Conservation (phyloP, 2,797 vertebrate genomes). For the Dromococcyx pavoninus region DNA sequence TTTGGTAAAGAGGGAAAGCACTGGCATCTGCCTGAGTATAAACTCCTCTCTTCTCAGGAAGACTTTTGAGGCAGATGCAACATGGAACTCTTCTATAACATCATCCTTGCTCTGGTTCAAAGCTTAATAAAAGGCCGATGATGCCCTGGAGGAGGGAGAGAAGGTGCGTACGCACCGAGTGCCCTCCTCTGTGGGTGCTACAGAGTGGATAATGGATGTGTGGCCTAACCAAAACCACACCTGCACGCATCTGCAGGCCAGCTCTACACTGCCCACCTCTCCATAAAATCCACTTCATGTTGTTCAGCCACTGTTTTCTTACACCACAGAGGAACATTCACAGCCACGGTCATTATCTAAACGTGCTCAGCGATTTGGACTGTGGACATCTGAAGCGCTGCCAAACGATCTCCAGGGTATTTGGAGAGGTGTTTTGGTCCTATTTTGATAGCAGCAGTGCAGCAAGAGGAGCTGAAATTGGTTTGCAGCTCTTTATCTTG, state of each 20-base stretch:
- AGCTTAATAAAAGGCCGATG: background rate
- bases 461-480: background rate
- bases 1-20: background rate
- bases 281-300: background rate
- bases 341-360: background rate
- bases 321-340: background rate
- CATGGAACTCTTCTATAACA: background rate
- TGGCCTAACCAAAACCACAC: background rate
- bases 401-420: background rate
- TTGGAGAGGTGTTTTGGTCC: background rate
- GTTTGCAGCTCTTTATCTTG: background rate
- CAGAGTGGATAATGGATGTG: background rate
- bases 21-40: background rate
- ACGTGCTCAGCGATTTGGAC: background rate
- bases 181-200: rapidly evolving
- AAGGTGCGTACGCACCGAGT: rapidly evolving
- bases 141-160: background rate
- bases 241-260: rapidly evolving
- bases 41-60: background rate
- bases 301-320: rapidly evolving
- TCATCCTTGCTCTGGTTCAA: background rate
- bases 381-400: background rate
- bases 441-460: background rate
- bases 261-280: background rate
- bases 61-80: background rate